phyloP scores from a whole-genome alignment of 1,140 invertebrate genomes.

The Hycleus phaleratus region DNA sequence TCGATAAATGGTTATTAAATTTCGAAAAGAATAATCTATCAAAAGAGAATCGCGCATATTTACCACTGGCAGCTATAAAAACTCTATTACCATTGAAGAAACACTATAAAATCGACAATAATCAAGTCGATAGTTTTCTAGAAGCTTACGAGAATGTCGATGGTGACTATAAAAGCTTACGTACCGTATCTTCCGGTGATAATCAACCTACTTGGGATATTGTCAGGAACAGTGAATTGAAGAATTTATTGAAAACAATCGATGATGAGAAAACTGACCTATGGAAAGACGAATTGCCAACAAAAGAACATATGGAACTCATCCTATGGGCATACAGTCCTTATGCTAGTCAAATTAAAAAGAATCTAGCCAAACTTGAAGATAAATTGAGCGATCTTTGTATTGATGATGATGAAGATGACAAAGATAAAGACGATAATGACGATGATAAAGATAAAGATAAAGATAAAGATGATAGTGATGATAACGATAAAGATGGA shows the following conservation, averaged over 20 bases:
- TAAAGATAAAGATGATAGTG: too few species aligned
- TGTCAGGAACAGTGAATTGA: slow-evolving; percentile 49
- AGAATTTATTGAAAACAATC: slow-evolving; percentile 49
- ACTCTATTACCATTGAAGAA: slow-evolving; percentile 35
- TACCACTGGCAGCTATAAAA: slow-evolving; percentile 42
- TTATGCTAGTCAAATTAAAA: slow-evolving; percentile 45
- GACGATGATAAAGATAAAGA: background rate
- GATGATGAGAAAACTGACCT: slow-evolving; percentile 44
- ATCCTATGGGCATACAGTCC: slow-evolving; percentile 60
- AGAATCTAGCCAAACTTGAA: slow-evolving; percentile 32
- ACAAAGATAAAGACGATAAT: background rate
- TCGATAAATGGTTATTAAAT: slow-evolving; percentile 56
- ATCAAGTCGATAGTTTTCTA: slow-evolving; percentile 43
- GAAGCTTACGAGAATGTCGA: slow-evolving; percentile 47
- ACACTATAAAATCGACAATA: slow-evolving; percentile 33
- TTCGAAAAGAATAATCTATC: slow-evolving; percentile 52
- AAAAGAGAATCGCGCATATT: slow-evolving; percentile 53
- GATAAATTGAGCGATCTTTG: slow-evolving; percentile 29
- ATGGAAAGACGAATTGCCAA: slow-evolving; percentile 53
- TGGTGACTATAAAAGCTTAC: slow-evolving; percentile 56
- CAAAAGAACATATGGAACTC: slow-evolving; percentile 50
- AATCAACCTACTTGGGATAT: slow-evolving; percentile 56
- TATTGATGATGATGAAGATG: slow-evolving; percentile 13
- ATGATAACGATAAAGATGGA: too few species aligned
- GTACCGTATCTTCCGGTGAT: slow-evolving; percentile 48